Evolutionary conservation across 2,797 vertebrate species (phyloP).

Genomic region (Scarus forsteni): DNA sequence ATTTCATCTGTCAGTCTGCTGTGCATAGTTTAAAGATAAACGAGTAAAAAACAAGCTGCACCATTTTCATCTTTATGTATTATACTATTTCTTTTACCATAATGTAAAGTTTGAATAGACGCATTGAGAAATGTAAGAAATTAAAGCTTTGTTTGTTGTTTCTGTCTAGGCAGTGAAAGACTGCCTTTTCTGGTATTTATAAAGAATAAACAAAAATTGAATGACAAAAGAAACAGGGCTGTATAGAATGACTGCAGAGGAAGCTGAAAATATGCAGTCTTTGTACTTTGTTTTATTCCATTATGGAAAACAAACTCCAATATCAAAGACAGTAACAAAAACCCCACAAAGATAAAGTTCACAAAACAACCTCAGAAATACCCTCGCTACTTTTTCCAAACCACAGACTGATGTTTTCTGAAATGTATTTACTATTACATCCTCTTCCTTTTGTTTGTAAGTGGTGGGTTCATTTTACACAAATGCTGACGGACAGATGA

Average conservation of each 20-base stretch:
- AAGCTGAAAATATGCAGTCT: conserved; percentile 51
- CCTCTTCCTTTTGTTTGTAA: conserved; percentile 55
- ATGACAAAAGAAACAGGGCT: conserved; percentile 67
- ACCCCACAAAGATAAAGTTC: conserved; percentile 56
- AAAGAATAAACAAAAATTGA: conserved; percentile 72
- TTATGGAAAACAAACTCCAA: conserved; percentile 49
- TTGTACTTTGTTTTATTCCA: conserved; percentile 55
- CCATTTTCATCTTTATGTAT: background rate
- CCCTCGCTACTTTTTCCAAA: conserved; percentile 37
- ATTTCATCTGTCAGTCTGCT: background rate
- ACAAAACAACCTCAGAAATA: conserved; percentile 57
- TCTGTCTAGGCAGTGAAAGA: conserved; percentile 63
- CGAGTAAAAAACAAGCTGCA: conserved; percentile 9
- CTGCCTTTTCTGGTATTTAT: conserved; percentile 52
- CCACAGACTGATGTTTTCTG: conserved; percentile 56
- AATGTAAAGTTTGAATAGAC: conserved; percentile 33
- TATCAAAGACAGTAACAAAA: conserved; percentile 63
- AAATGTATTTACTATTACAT: conserved; percentile 37
- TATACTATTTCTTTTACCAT: background rate
- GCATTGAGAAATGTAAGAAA: conserved; percentile 26
- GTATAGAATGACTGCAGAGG: conserved; percentile 59
- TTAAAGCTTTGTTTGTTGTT: conserved; percentile 50
- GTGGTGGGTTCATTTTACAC: conserved; percentile 47
- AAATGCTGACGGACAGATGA: conserved; percentile 30
- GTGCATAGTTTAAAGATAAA: background rate